These are phyloP conservation scores for Himalopsyche phryganea DNA, from an alignment of 1,140 invertebrate genomes.

Conservation along the genomic window DNA sequence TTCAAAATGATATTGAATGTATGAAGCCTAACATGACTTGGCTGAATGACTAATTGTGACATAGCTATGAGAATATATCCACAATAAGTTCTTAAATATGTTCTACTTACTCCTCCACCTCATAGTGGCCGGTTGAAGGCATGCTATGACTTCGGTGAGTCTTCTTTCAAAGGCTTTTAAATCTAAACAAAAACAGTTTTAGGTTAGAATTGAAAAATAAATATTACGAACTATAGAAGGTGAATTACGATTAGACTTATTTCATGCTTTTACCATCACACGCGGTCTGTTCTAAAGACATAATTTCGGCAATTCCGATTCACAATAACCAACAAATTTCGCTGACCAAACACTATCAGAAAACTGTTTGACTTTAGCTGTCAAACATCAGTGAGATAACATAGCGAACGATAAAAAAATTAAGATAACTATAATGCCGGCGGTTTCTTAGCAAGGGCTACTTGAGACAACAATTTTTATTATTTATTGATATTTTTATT, in stretches of 20 bases:
- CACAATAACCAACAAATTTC: neutral
- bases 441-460: too few relatives aligned
- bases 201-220: conserved; percentile 2
- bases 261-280: conserved; percentile 60
- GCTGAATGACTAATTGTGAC: too few relatives aligned
- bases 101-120: conserved; percentile 87
- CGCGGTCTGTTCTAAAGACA: conserved; percentile 73
- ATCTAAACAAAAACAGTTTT: conserved; percentile 68
- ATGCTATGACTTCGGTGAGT: conserved; percentile 93
- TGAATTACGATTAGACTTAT: conserved; percentile 23
- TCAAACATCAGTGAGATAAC: neutral
- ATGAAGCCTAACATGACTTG: too few relatives aligned
- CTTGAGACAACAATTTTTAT: too few relatives aligned
- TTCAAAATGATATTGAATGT: too few relatives aligned
- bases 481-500: too few relatives aligned
- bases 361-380: neutral
- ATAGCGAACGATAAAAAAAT: conserved; percentile 27
- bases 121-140: conserved; percentile 84
- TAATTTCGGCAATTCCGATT: conserved; percentile 37
- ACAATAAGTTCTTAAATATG: too few relatives aligned
- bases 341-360: neutral
- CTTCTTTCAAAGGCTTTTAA: conserved; percentile 94
- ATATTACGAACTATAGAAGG: conserved; percentile 10
- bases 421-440: conserved; percentile 40
- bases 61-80: too few relatives aligned